Evolutionary conservation across 2,113 vertebrate species (phyloP), one percentile per base, ranked within the genome.

Genomic region (Melospiza georgiana): DNA sequence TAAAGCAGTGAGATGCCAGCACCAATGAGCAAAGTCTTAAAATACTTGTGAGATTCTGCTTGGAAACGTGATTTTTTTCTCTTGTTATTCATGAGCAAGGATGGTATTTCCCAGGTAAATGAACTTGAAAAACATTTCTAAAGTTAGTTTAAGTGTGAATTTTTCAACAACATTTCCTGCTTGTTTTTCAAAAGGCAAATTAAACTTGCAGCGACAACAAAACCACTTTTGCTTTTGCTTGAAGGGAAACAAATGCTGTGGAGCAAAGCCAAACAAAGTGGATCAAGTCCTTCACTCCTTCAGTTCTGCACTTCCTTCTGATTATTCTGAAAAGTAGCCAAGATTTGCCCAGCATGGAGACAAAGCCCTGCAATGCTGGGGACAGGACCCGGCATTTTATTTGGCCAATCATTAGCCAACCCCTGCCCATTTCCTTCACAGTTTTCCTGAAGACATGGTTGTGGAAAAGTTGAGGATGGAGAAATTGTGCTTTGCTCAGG

Each of bases 291-390:
- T 77, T 89, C 35, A 57, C 31, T 28, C 48, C 39, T 76, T 59
- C 25, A 55, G 14, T 71, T 74, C 55, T 76, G n/a, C 5, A 17
- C 4, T 81, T 84, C 31, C 41, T 57, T 75, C 39, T 93, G 41
- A 23, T 88, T 49, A 44, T 62, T 89, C 91, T 78, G 84, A 89
- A 94, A 89, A 94, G n/a, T 43, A 84, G 48, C 44, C 69, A 81
- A 58, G 41, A 71, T 44, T 57, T 93, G 65, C 25, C 57, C 65
- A 43, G 43, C 3, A 0, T 43, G 27, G 59, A 83, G 51, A 37
- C 43, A 69, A 74, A 83, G 46, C 21, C 37, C 46, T 76, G 39
- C 67, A 55, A 51, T 1, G 21, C 59, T 69, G 37, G 44, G 0
- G 2, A 62, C 43, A 66, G 48, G 59, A 80, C 14, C 19, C 43